Conservation (phyloP, 1,140 invertebrate genomes). For the Heliconius melpomene region DNA sequence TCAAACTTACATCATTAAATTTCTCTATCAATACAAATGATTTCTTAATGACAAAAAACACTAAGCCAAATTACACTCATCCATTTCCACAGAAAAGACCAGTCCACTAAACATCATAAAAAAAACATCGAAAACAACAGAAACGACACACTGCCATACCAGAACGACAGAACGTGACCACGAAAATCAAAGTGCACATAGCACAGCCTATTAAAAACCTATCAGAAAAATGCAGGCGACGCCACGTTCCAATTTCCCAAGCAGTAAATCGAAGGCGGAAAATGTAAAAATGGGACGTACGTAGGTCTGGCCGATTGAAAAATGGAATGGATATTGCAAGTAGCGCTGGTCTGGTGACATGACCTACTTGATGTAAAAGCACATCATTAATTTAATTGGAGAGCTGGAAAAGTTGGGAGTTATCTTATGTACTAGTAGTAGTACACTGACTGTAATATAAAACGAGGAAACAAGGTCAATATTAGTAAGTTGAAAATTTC, state of each 20-base stretch:
- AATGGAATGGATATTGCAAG: constrained; percentile 8
- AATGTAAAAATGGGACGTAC: neutral
- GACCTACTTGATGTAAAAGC: neutral
- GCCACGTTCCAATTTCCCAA: neutral
- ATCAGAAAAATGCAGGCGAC: neutral
- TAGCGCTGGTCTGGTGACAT: neutral
- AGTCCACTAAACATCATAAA: too few relatives aligned
- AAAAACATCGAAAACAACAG: neutral
- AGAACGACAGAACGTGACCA: neutral
- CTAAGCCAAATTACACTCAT: too few relatives aligned
- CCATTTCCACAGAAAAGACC: too few relatives aligned
- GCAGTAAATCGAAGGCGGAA: constrained; percentile 2
- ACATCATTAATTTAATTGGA: constrained; percentile 2
- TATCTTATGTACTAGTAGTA: neutral
- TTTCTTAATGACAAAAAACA: too few relatives aligned
- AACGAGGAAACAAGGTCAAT: neutral
- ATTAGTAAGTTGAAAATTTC: too few relatives aligned
- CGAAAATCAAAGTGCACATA: constrained; percentile 4
- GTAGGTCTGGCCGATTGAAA: constrained; percentile 11
- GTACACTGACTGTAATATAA: neutral
- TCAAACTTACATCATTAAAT: too few relatives aligned
- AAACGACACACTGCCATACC: neutral
- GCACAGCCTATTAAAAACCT: constrained; percentile 1
- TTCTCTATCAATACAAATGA: too few relatives aligned
- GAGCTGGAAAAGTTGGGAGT: neutral